Evolutionary conservation across 2,888 invertebrate genomes (phyloP).

Genomic region (Drosophila fungiperda): DNA sequence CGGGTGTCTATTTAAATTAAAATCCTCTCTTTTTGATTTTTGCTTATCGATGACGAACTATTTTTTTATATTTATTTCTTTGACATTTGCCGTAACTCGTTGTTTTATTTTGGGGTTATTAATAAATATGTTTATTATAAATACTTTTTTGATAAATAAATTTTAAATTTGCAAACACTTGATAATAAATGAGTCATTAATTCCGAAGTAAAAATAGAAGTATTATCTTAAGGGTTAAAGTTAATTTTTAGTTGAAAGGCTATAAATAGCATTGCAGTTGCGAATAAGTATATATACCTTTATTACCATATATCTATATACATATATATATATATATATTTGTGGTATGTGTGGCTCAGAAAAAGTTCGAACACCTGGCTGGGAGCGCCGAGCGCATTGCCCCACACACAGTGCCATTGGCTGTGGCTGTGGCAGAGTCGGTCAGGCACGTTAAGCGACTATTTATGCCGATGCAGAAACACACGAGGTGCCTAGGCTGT

Average conservation of each 20-base stretch:
- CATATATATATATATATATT: not conserved
- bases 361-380: conserved; percentile 75
- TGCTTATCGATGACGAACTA: not conserved
- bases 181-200: not conserved
- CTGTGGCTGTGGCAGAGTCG: not conserved
- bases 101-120: not conserved
- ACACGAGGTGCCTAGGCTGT: conserved; percentile 30
- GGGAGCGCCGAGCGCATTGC: conserved; percentile 73
- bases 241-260: conserved; percentile 9
- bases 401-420: conserved; percentile 35
- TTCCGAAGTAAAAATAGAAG: not conserved
- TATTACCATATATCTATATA: not conserved
- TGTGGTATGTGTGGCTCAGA: conserved; percentile 16
- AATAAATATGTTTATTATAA: not conserved
- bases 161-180: not conserved
- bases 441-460: conserved; percentile 8
- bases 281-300: not conserved
- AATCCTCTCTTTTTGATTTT: not conserved
- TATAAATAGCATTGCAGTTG: conserved; percentile 1
- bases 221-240: not conserved
- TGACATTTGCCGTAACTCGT: not conserved
- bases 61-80: not conserved
- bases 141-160: not conserved
- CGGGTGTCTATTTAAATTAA: too few relatives aligned
- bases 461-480: conserved; percentile 1